Evolutionary conservation across 2,113 vertebrate species (phyloP), one percentile per base, ranked within the genome.

Genomic region (Arvicanthis niloticus): DNA sequence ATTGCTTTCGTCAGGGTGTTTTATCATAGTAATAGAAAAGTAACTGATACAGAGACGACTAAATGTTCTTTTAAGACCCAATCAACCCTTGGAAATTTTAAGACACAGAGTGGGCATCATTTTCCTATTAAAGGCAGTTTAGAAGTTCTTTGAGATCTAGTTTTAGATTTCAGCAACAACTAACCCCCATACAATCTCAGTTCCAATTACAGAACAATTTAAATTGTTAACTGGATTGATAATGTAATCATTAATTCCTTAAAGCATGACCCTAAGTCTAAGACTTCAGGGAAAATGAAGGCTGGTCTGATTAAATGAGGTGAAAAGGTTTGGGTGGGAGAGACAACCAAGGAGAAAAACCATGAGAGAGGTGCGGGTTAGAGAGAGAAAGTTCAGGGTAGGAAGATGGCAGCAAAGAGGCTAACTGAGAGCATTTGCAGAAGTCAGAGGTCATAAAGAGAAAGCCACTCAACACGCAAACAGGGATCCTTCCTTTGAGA

Each of bases 1-100:
- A 4, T 21, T 80, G 51, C 51, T 37, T 53, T 53, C 1, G 1
- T 80, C 31, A 56, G 45, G 45, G 48, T 37, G 31, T 80, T 56
- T 56, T 48, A 17, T 80, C 31, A 11, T 9, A 80, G 31, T 8
- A 5, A 31, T n/a, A 62, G 58, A 62, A 42, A 29, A 62, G 24
- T 84, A 15, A 62, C 56, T 16, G 4, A 40, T 3, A 62, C 12
- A 45, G 29, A 89, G 5, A 60, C 0, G 3, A 37, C n/a, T 68
- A 89, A 72, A 88, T n/a, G 37, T 91, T 92, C 89, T 92, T 82
- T 78, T 45, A 91, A 91, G 67, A 88, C 21, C 31, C 84, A 89
- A 72, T 17, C 12, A 72, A 40, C 21, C 45, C 67, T 86, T 34
- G 29, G 34, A 48, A 22, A 29, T 48, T 84, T 42, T 68, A 34